Evolutionary conservation across 2,797 vertebrate genomes (phyloP).

Genomic region (Antrozous pallidus): DNA sequence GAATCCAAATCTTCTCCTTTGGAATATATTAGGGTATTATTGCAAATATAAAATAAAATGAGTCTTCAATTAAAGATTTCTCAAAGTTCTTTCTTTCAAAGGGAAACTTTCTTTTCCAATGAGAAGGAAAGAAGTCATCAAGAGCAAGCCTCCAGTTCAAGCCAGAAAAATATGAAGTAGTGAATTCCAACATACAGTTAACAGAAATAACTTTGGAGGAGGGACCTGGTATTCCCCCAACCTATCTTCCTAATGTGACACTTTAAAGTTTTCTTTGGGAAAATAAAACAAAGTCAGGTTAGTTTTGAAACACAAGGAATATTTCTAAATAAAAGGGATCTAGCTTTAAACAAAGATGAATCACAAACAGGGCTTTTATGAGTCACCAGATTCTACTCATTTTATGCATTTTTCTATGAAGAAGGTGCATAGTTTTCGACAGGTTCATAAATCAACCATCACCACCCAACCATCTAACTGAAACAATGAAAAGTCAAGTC

Average conservation of each 20-base stretch:
- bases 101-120: not conserved
- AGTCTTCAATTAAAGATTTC: conserved; percentile 1
- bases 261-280: not conserved
- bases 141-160: not conserved
- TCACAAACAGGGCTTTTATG: not conserved
- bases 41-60: conserved; percentile 41
- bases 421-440: not conserved
- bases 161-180: not conserved
- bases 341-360: conserved; percentile 3
- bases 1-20: conserved; percentile 12
- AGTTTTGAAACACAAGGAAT: not conserved
- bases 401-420: not conserved
- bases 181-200: not conserved
- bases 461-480: not conserved
- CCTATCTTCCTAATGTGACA: not conserved
- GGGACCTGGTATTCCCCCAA: not conserved
- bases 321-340: conserved; percentile 19
- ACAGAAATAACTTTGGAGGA: not conserved
- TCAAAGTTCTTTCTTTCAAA: conserved; percentile 11
- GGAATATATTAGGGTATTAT: conserved; percentile 23
- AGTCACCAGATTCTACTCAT: not conserved
- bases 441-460: not conserved
- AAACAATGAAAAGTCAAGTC: conserved; percentile 13
- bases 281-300: conserved; percentile 28
- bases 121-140: not conserved